A percentile compares a stretch with the other conserved stretches of the same genome.
Conservation (phyloP, 2,113 vertebrate species). For the Muscicapa adusta region DNA sequence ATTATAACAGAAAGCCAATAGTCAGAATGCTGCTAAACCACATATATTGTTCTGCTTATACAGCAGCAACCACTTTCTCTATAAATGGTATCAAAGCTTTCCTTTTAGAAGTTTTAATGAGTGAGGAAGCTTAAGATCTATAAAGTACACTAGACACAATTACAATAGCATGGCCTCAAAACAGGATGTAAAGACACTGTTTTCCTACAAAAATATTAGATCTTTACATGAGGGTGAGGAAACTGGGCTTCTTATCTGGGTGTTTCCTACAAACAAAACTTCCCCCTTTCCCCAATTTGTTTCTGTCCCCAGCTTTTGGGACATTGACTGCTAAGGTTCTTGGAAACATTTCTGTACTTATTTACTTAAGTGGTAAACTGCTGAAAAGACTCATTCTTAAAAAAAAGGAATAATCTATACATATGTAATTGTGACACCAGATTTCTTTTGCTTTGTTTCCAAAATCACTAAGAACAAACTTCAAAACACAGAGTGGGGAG, state of each 20-base stretch:
- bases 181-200: slow-evolving; percentile 7
- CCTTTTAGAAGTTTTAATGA: neutral
- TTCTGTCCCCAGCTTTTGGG: neutral
- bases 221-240: neutral
- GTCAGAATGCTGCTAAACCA: neutral
- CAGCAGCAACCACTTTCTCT: neutral
- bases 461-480: neutral
- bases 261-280: neutral
- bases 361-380: neutral
- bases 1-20: neutral
- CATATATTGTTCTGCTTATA: neutral
- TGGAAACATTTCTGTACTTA: neutral
- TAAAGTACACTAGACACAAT: neutral
- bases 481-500: neutral
- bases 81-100: neutral
- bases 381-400: neutral
- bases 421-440: neutral
- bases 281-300: neutral
- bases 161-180: neutral
- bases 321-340: neutral
- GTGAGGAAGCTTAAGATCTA: neutral
- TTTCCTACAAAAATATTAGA: slow-evolving; percentile 4
- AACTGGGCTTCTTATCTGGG: neutral
- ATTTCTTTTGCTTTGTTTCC: neutral
- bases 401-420: neutral